A percentile compares a stretch with the other conserved stretches of the same genome.
These are phyloP conservation scores for Plecturocebus donacophilus DNA, from an alignment of 2,113 vertebrate genomes.

Conservation along the genomic window DNA sequence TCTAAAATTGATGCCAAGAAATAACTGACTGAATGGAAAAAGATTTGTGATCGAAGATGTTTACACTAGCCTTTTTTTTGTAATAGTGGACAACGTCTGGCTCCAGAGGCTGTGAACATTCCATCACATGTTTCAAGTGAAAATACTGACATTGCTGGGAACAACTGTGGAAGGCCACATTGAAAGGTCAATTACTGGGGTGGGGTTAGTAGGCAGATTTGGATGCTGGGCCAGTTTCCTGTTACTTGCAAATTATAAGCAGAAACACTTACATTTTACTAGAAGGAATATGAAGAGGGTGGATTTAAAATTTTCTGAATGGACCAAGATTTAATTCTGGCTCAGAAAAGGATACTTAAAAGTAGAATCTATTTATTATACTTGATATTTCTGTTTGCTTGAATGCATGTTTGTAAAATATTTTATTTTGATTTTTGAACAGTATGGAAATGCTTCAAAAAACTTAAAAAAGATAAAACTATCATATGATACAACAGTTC, in stretches of 20 bases:
- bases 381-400: neutral
- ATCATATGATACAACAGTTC: too few species aligned
- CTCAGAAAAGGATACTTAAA: neutral
- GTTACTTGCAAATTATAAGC: neutral
- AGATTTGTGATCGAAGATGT: neutral
- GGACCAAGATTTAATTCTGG: neutral
- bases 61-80: neutral
- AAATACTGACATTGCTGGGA: neutral
- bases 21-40: neutral
- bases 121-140: neutral
- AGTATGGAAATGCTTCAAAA: too few species aligned
- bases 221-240: neutral
- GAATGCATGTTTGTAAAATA: neutral
- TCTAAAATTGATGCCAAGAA: neutral
- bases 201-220: neutral
- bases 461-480: too few species aligned
- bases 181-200: neutral
- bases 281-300: neutral
- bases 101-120: neutral
- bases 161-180: neutral
- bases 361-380: neutral
- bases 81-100: neutral
- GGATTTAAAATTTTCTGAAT: neutral
- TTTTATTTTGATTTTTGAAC: neutral
- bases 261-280: neutral